Base-by-base conservation (phyloP, 2,113 vertebrate genomes). In the Siniperca chuatsi region DNA sequence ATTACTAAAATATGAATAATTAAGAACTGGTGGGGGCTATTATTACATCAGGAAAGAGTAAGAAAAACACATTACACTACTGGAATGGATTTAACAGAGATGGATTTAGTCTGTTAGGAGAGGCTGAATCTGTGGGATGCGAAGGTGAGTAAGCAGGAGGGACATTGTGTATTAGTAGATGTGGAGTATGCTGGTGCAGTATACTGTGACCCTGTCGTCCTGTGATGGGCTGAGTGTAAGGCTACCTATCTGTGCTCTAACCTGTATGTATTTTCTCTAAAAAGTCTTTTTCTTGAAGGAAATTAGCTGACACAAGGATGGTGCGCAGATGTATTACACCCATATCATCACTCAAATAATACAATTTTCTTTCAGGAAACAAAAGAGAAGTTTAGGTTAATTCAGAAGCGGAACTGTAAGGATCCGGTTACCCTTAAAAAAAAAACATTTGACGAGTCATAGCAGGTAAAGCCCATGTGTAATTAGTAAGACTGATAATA, bases 1-100 rank as follows among this genome's bases (percentile, higher is more conserved):
- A 92, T 95, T 94, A 95, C 92, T 92, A 93, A 95, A 95, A 95
- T 91, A 93, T 93, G 90, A 95, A 96, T 95, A 96, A 96, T 96
- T 96, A 95, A 95, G 89, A 83, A 92, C 85, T 91, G 91, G 86
- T 87, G 93, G 92, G 90, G 86, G 87, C 79, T 92, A 82, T 94
- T 92, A 94, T 94, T 93, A 89, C 91, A 91, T 92, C 60, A 89
- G 74, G 71, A 84, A 85, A 79, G 78, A 83, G 37, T 33, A 79
- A 76, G 46, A 82, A 87, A 93, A 84, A 86, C 69, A 65, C 52
- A 69, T 57, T 64, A 77, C 16, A 33, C 58, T 21, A 55, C 46
- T 58, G 66, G 61, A 85, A 40, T 25, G 23, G 82, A 72, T 75
- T 81, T 60, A 86, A 80, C 12, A 25, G 50, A 88, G 35, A 81